Conservation (phyloP, 2,797 vertebrate species). For the Ataeniobius toweri region DNA sequence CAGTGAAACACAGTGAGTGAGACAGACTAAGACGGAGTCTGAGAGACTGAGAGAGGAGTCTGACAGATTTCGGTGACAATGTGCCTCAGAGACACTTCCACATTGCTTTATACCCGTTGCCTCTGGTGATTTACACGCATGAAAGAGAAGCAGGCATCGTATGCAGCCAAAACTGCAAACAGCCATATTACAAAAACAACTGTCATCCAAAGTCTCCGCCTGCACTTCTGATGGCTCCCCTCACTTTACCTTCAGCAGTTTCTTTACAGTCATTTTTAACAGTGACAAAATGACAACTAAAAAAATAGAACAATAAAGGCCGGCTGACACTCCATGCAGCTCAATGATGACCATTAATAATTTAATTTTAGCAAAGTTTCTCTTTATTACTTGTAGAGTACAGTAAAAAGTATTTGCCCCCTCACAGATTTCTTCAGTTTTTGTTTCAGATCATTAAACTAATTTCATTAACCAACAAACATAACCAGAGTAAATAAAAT, state of each 20-base stretch:
- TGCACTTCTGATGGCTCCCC: constrained; percentile 44
- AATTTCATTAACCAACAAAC: neutral
- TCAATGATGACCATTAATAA: constrained; percentile 55
- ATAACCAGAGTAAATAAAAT: neutral
- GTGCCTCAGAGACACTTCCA: constrained; percentile 64
- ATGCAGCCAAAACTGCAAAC: constrained; percentile 40
- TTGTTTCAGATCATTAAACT: neutral
- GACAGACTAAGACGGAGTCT: constrained; percentile 45
- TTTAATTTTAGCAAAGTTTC: constrained; percentile 60
- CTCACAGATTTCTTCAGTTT: neutral
- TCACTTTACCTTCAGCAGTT: constrained; percentile 31
- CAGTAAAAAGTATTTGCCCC: neutral
- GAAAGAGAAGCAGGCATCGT: constrained; percentile 62
- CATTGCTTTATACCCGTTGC: constrained; percentile 54
- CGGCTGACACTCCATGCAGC: constrained; percentile 23
- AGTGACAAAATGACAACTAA: constrained; percentile 15
- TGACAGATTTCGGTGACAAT: constrained; percentile 69
- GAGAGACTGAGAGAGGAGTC: constrained; percentile 48
- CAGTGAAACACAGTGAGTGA: constrained; percentile 31
- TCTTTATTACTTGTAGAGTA: constrained; percentile 47
- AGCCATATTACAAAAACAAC: constrained; percentile 71
- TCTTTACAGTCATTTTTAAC: constrained; percentile 52
- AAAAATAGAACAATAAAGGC: neutral
- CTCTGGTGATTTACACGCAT: constrained; percentile 70
- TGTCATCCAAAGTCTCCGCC: constrained; percentile 63